Evolutionary conservation across 2,113 vertebrate genomes (phyloP).

Genomic region (Zosterops hypoxanthus): DNA sequence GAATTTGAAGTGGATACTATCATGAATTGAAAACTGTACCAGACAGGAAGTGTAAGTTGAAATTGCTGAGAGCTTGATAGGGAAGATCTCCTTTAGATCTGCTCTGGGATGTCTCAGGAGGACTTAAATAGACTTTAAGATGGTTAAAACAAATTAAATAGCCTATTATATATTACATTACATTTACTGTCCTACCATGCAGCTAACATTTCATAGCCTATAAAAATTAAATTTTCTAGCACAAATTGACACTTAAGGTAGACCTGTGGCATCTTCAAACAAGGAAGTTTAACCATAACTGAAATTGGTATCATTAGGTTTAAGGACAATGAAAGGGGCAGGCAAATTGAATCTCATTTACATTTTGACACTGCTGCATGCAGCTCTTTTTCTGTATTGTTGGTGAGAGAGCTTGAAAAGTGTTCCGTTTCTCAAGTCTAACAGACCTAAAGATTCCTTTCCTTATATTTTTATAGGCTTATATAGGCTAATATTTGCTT

Average conservation of each 20-base stretch:
- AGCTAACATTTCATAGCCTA: constrained; percentile 26
- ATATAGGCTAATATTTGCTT: background rate
- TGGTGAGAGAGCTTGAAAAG: background rate
- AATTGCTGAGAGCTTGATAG: background rate
- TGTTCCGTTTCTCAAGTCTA: background rate
- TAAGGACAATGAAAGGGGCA: background rate
- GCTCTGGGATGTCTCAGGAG: background rate
- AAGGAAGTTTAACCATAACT: background rate
- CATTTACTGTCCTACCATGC: background rate
- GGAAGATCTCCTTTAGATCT: constrained; percentile 22
- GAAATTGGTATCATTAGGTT: constrained; percentile 5
- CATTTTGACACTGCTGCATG: background rate
- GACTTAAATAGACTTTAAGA: constrained; percentile 46
- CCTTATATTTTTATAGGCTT: background rate
- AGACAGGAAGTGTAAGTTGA: background rate
- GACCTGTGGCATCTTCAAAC: constrained; percentile 24
- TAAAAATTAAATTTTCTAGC: constrained; percentile 52
- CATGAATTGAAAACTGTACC: background rate
- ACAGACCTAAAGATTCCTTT: background rate
- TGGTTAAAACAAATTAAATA: constrained; percentile 52
- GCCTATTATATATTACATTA: constrained; percentile 7
- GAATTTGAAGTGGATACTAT: background rate
- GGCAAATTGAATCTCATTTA: background rate
- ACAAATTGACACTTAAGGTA: constrained; percentile 37
- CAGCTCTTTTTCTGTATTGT: background rate